Conservation (phyloP, 2,888 invertebrate species). For the Thymelicus lineola region DNA sequence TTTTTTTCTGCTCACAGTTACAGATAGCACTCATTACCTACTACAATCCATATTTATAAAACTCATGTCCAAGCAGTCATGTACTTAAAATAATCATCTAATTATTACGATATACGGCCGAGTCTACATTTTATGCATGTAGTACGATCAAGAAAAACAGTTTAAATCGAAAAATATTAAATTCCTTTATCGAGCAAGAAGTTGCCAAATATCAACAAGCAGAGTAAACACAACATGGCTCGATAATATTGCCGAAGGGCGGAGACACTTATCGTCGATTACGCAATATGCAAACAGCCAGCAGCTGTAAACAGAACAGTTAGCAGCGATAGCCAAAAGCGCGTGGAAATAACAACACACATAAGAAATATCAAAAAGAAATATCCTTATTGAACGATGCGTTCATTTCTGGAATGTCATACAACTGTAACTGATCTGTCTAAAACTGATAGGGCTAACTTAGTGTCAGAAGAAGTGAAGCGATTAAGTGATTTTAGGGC, state of each 20-base stretch:
- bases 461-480: too few relatives aligned
- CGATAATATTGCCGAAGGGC: conserved; percentile 28
- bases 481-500: too few relatives aligned
- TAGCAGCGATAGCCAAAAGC: conserved; percentile 57
- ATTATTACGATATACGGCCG: too few relatives aligned
- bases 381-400: too few relatives aligned
- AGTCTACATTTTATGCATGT: background rate
- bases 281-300: conserved; percentile 36
- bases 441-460: too few relatives aligned
- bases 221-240: conserved; percentile 22
- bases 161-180: background rate
- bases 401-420: too few relatives aligned
- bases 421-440: too few relatives aligned
- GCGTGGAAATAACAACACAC: conserved; percentile 49
- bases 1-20: too few relatives aligned
- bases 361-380: conserved; percentile 39
- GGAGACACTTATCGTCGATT: conserved; percentile 30
- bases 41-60: too few relatives aligned
- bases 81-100: too few relatives aligned
- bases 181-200: conserved; percentile 21
- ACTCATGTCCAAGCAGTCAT: too few relatives aligned
- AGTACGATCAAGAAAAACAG: background rate
- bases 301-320: conserved; percentile 63
- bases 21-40: too few relatives aligned
- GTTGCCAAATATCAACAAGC: conserved; percentile 32